These are phyloP conservation scores for Eupeodes luniger DNA, from an alignment of 2,888 invertebrate genomes.

Conservation along the genomic window DNA sequence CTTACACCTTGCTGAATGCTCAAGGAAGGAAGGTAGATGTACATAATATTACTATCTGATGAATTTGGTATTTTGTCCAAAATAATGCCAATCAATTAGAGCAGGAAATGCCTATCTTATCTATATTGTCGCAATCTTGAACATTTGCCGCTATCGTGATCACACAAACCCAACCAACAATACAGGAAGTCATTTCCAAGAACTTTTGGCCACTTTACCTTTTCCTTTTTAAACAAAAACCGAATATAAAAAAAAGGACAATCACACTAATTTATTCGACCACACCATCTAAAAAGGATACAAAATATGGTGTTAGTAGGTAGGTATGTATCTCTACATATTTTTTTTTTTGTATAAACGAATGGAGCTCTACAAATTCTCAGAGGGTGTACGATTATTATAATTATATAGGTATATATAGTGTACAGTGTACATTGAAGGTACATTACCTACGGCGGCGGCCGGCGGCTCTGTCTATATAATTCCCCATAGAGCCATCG, in stretches of 20 bases:
- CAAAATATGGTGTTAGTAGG: too few species aligned
- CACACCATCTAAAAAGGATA: conserved; percentile 1
- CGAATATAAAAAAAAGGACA: conserved; percentile 13
- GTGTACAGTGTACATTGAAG: background rate
- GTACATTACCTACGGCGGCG: background rate
- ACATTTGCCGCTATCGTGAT: conserved; percentile 44
- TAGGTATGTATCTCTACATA: background rate
- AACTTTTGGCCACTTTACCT: conserved; percentile 21
- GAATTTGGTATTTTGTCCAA: background rate
- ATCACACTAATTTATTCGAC: conserved; percentile 27
- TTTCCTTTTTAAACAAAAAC: background rate
- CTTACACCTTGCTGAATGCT: background rate
- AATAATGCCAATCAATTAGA: conserved; percentile 48
- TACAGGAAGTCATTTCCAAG: conserved; percentile 10
- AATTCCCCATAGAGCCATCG: conserved; percentile 10
- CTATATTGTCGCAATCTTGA: conserved; percentile 33
- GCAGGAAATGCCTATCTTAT: conserved; percentile 46
- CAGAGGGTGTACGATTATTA: background rate
- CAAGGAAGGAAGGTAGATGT: too few species aligned
- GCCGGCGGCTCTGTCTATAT: background rate
- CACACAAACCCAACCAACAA: conserved; percentile 17
- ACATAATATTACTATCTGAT: background rate
- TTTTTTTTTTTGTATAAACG: background rate
- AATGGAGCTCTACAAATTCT: background rate
- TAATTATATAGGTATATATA: background rate